phyloP scores from a whole-genome alignment of 2,113 vertebrate species.

The Balaeniceps rex region DNA sequence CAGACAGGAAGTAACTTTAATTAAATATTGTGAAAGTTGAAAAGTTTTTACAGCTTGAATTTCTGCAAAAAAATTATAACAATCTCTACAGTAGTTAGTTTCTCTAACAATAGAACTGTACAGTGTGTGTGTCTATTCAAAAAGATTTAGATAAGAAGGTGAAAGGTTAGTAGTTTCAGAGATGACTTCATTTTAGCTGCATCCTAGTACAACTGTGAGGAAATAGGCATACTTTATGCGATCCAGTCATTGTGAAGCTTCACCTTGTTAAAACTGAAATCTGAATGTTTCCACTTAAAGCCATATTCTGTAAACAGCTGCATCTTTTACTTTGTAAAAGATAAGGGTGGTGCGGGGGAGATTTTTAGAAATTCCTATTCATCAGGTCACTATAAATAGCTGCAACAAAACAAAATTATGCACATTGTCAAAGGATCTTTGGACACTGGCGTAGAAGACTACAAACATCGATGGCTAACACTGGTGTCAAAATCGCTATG shows the following conservation, averaged over 20 bases:
- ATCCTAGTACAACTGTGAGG: conserved; percentile 73
- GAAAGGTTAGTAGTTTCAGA: conserved; percentile 86
- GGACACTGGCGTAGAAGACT: conserved; percentile 64
- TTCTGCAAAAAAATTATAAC: conserved; percentile 98
- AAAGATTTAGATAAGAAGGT: conserved; percentile 85
- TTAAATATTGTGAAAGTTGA: conserved; percentile 99
- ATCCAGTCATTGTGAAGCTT: conserved; percentile 77
- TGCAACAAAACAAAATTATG: conserved; percentile 63
- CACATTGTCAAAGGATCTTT: conserved; percentile 73
- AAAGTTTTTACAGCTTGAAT: conserved; percentile 99
- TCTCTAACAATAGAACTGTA: conserved; percentile 95
- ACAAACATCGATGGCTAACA: conserved; percentile 63
- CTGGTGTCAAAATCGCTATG: conserved; percentile 46
- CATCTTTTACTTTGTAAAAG: conserved; percentile 66
- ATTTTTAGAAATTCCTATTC: conserved; percentile 50
- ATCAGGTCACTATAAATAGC: conserved; percentile 63
- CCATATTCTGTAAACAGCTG: conserved; percentile 80
- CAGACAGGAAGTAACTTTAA: conserved; percentile 99
- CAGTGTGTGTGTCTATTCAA: conserved; percentile 95
- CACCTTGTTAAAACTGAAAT: conserved; percentile 69
- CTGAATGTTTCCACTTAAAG: conserved; percentile 76
- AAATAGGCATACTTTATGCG: conserved; percentile 64
- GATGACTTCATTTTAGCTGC: conserved; percentile 78
- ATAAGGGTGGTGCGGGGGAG: background rate
- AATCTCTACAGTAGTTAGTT: conserved; percentile 98